Percentiles rank a stretch among this genome's conserved stretches.
These are phyloP conservation scores for Fulica atra DNA, from an alignment of 2,113 vertebrate genomes.

Conservation along the genomic window DNA sequence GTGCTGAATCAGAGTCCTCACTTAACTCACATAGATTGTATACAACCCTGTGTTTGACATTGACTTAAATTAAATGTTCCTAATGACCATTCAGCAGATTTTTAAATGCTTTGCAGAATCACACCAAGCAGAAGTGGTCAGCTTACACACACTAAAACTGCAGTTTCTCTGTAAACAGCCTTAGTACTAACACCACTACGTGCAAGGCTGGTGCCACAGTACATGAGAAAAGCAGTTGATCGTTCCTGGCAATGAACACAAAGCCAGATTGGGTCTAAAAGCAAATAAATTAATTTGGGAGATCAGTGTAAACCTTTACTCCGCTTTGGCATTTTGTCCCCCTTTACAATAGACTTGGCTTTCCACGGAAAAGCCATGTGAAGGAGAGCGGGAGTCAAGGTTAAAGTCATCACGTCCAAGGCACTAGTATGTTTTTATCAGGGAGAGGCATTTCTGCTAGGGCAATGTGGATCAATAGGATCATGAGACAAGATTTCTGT, in stretches of 20 bases:
- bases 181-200: not conserved
- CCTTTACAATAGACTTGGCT: slow-evolving; percentile 22
- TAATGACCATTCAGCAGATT: not conserved
- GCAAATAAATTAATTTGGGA: not conserved
- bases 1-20: slow-evolving; percentile 57
- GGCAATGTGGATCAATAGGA: not conserved
- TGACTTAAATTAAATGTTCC: not conserved
- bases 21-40: not conserved
- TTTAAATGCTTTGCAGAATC: not conserved
- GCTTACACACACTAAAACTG: not conserved
- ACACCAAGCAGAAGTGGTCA: not conserved
- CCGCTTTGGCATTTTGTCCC: not conserved
- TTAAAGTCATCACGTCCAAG: slow-evolving; percentile 67
- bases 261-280: not conserved
- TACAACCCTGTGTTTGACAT: not conserved
- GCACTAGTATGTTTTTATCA: not conserved
- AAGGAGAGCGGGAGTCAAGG: slow-evolving; percentile 75
- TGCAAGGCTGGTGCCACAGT: not conserved
- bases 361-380: slow-evolving; percentile 58
- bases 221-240: not conserved
- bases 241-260: not conserved
- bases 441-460: not conserved
- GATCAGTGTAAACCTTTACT: not conserved
- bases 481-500: slow-evolving; percentile 1
- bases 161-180: not conserved